phyloP scores from a whole-genome alignment of 2,888 invertebrate genomes.

The Gymnoscelis rufifasciata region DNA sequence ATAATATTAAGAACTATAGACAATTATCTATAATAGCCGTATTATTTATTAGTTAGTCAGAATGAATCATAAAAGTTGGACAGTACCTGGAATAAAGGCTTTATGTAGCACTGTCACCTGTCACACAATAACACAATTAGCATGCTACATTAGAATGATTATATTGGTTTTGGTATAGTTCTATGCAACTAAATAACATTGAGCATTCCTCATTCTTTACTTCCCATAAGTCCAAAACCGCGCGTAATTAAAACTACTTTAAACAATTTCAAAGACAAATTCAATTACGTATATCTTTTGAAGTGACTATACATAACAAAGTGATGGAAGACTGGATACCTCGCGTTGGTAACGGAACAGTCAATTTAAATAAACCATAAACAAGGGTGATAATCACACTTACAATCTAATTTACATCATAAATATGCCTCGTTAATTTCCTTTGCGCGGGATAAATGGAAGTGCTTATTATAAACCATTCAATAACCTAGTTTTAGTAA shows the following conservation, averaged over 20 bases:
- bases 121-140: slow-evolving; percentile 30
- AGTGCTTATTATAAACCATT: slow-evolving; percentile 11
- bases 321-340: slow-evolving; percentile 72
- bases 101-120: slow-evolving; percentile 23
- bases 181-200: slow-evolving; percentile 68
- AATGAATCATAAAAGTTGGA: too few species aligned
- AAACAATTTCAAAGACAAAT: slow-evolving; percentile 1
- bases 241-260: not conserved
- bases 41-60: too few species aligned
- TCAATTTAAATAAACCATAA: slow-evolving; percentile 23
- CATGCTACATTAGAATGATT: slow-evolving; percentile 20
- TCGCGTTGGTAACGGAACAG: slow-evolving; percentile 62
- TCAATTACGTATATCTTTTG: slow-evolving; percentile 10
- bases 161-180: slow-evolving; percentile 53
- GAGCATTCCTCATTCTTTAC: slow-evolving; percentile 48
- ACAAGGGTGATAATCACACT: slow-evolving; percentile 30
- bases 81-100: slow-evolving; percentile 7
- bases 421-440: slow-evolving; percentile 22
- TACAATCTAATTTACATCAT: slow-evolving; percentile 36
- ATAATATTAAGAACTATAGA: too few species aligned
- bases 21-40: too few species aligned
- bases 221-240: slow-evolving; percentile 23
- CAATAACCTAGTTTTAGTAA: slow-evolving; percentile 16
- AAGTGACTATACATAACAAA: slow-evolving; percentile 67
- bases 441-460: slow-evolving; percentile 13